These are phyloP conservation scores for Caenorhabditis wallacei DNA, from an alignment of 2,888 invertebrate genomes.

Conservation along the genomic window DNA sequence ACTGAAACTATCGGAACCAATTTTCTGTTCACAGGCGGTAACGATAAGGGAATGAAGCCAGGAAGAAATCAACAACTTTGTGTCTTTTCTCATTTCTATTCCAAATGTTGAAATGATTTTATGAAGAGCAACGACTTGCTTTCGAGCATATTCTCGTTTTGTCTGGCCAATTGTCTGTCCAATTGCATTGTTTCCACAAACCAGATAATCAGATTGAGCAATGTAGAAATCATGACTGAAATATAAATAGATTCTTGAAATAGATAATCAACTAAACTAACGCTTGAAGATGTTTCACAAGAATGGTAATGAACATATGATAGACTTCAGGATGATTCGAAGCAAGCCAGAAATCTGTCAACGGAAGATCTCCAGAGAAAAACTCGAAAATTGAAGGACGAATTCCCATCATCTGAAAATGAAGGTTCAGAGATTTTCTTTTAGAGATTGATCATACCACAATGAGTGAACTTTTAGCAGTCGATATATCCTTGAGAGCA, in stretches of 20 bases:
- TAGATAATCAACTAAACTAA: constrained; percentile 1
- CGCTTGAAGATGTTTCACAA: constrained; percentile 60
- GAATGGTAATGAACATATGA: constrained; percentile 50
- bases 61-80: constrained; percentile 28
- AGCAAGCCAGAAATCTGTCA: constrained; percentile 52
- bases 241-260: background rate
- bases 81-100: constrained; percentile 25
- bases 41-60: constrained; percentile 41
- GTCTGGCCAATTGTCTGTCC: constrained; percentile 41
- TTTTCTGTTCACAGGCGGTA: constrained; percentile 36
- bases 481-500: constrained; percentile 41
- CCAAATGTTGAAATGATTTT: constrained; percentile 49
- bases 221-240: constrained; percentile 71
- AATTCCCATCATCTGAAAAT: constrained; percentile 75
- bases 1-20: constrained; percentile 21
- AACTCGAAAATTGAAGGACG: constrained; percentile 75
- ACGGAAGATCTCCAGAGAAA: constrained; percentile 61
- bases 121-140: constrained; percentile 42
- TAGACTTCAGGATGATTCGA: constrained; percentile 60
- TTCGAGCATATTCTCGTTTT: constrained; percentile 54
- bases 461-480: constrained; percentile 58
- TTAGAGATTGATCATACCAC: constrained; percentile 41
- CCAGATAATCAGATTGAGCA: constrained; percentile 65
- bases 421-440: background rate
- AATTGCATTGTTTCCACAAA: constrained; percentile 14